Conservation (phyloP, 2,113 vertebrate species). For the Anhinga anhinga region DNA sequence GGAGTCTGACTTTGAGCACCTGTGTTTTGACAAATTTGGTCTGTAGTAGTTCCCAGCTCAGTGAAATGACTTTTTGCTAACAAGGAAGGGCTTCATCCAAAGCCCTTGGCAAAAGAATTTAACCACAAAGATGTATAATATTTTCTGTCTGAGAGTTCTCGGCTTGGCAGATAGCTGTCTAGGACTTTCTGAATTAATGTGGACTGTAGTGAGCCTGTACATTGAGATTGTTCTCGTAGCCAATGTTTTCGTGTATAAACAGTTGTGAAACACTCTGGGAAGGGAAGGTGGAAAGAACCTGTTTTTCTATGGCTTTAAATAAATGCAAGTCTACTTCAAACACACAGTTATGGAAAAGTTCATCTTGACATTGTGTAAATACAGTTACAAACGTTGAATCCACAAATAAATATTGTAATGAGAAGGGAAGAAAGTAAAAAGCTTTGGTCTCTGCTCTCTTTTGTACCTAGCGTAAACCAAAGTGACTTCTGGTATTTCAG, state of each 20-base stretch:
- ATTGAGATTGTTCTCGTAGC: background rate
- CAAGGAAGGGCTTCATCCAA: background rate
- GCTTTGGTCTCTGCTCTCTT: background rate
- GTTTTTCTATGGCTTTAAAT: background rate
- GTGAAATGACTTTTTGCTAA: background rate
- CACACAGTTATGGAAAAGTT: background rate
- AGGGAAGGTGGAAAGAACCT: conserved; percentile 4
- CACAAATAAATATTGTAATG: background rate
- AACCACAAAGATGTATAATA: background rate
- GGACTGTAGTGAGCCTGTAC: background rate
- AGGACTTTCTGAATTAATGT: background rate
- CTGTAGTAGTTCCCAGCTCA: background rate
- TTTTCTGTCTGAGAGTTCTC: background rate
- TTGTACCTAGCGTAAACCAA: background rate
- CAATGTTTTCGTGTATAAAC: background rate
- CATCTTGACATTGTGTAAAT: background rate
- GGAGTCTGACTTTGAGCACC: background rate
- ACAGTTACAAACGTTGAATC: background rate
- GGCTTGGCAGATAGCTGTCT: background rate
- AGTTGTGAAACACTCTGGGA: conserved; percentile 14
- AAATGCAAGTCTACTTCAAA: background rate
- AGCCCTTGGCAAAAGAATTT: background rate
- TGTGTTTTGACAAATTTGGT: background rate
- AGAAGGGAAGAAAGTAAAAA: background rate
- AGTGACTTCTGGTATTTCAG: background rate